Evolutionary conservation across 2,888 invertebrate species (phyloP).

Genomic region (Taenaris catops): DNA sequence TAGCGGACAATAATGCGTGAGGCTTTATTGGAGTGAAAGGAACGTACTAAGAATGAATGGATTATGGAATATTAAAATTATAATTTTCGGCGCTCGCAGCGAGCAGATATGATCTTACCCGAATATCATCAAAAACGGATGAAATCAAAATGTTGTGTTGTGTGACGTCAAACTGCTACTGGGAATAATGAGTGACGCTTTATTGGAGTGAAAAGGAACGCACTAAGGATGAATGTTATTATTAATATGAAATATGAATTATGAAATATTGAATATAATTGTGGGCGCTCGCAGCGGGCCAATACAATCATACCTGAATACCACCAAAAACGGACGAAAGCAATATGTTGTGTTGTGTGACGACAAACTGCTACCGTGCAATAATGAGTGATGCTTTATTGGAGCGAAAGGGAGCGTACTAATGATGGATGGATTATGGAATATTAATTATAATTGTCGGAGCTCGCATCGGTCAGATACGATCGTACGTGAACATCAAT

Average conservation of each 20-base stretch:
- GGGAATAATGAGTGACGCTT: conserved; percentile 36
- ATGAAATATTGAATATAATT: conserved; percentile 68
- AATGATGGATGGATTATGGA: conserved; percentile 66
- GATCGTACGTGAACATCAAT: conserved; percentile 67
- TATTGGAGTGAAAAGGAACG: conserved; percentile 44
- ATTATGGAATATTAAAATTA: conserved; percentile 75
- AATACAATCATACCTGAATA: conserved; percentile 60
- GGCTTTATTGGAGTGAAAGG: conserved; percentile 4
- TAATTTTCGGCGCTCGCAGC: conserved; percentile 51
- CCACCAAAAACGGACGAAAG: conserved; percentile 70
- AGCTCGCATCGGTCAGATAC: conserved; percentile 63
- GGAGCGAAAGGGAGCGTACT: conserved; percentile 42
- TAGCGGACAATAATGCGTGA: conserved; percentile 49
- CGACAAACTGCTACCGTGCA: conserved; percentile 64
- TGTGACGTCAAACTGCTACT: conserved; percentile 66
- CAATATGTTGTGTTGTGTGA: conserved; percentile 61
- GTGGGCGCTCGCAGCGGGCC: conserved; percentile 57
- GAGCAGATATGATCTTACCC: conserved; percentile 59
- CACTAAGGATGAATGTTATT: conserved; percentile 48
- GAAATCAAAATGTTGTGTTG: conserved; percentile 65
- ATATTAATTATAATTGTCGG: conserved; percentile 61
- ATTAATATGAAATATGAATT: no score
- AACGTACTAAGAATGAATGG: conserved; percentile 46
- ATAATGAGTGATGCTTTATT: conserved; percentile 29
- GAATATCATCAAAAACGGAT: conserved; percentile 69